Base-by-base conservation (phyloP, 1,140 invertebrate genomes). In the Nebria ingens region DNA sequence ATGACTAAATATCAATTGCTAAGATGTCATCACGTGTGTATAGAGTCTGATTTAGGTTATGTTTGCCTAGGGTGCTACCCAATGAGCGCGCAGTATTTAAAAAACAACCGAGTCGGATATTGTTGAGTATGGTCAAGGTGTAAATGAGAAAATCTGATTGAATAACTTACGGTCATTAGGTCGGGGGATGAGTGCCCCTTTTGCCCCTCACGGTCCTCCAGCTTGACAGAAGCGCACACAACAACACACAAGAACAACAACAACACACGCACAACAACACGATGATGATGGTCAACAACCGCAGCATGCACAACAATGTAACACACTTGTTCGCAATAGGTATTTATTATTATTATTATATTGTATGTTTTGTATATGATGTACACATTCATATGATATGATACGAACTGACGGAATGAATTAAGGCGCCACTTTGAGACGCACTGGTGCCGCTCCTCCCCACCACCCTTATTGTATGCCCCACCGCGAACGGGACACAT, bases 351-450 rank as follows among this genome's bases (percentile, higher is more conserved):
- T 9, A 9, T 49, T 6, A 17, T 6, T 49, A 15, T 49, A 49
- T 49, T 49, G 19, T 49, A 49, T 49, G 17, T 49, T 4, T n/a
- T 49, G 17, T 49, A 17, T 15, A 19, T 51, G 21, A 51, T 59
- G 60, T 59, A 64, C 58, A 65, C 69, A 68, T 68, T 64, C 65
- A 65, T 65, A 63, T 68, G 69, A 68, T 68, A 69, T 71, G 68
- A 71, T 71, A 70, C 65, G 64, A 68, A 71, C 69, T 69, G 68
- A 70, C 67, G 59, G 68, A 69, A 68, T 68, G 65, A 67, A 66
- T 60, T 61, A 58, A 63, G 62, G 62, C 64, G 67, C 63, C 64
- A 67, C 58, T 64, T 66, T 68, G 21, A 45, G 52, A 19, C 15
- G 22, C 21, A 53, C n/a, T 29, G n/a, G 21, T 51, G 59, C 62